These are phyloP conservation scores for Heloderma charlesbogerti DNA, from an alignment of 2,113 vertebrate species.

Conservation along the genomic window DNA sequence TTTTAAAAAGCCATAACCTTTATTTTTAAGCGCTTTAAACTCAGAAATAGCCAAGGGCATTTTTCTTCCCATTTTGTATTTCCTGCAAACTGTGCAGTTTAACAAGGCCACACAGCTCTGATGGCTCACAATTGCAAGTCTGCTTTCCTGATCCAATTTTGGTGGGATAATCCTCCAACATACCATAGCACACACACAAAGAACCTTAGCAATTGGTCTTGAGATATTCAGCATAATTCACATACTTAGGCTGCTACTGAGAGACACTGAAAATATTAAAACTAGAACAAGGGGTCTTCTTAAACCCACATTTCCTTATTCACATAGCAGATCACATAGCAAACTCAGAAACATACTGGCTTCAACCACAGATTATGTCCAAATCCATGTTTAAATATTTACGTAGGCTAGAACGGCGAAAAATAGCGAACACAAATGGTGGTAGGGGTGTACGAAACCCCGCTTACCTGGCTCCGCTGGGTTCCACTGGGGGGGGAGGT, in stretches of 20 bases:
- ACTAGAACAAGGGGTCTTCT: slow-evolving; percentile 42
- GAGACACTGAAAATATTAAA: slow-evolving; percentile 62
- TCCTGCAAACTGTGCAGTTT: slow-evolving; percentile 68
- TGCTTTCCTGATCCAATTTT: slow-evolving; percentile 74
- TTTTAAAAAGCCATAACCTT: slow-evolving; percentile 47
- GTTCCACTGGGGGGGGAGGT: too few species aligned
- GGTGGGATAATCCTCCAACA: slow-evolving; percentile 65
- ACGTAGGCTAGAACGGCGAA: too few species aligned
- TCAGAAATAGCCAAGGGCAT: slow-evolving; percentile 67
- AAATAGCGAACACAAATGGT: too few species aligned
- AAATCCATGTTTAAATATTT: too few species aligned
- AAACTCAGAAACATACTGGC: too few species aligned
- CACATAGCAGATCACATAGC: too few species aligned
- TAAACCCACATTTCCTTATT: slow-evolving; percentile 55
- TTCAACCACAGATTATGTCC: too few species aligned
- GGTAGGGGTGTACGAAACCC: too few species aligned
- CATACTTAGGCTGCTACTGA: slow-evolving; percentile 58
- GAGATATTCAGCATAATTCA: slow-evolving; percentile 70
- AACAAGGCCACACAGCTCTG: slow-evolving; percentile 68
- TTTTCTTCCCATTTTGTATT: slow-evolving; percentile 64
- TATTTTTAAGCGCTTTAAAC: slow-evolving; percentile 46
- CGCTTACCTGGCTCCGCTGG: too few species aligned
- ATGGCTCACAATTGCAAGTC: slow-evolving; percentile 71
- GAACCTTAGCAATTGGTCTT: slow-evolving; percentile 45
- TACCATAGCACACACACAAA: slow-evolving; percentile 68